A percentile compares a stretch with the other conserved stretches of the same genome.
Conservation (phyloP, 2,888 invertebrate genomes). For the Perizoma affinitatum region DNA sequence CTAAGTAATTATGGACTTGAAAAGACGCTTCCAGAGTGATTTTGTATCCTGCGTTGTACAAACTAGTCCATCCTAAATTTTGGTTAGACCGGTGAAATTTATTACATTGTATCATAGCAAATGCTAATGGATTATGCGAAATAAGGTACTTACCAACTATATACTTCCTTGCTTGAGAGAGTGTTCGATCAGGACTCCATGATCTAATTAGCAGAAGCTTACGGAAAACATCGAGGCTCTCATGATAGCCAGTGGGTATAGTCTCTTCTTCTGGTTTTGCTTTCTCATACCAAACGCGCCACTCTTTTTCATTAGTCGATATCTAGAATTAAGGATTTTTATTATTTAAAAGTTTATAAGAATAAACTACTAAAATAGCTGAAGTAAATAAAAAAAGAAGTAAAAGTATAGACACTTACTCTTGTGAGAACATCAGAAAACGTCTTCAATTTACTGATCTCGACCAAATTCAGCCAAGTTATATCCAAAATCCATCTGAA, state of each 20-base stretch:
- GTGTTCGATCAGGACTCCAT: conserved; percentile 97
- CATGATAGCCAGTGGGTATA: conserved; percentile 95
- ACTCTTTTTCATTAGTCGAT: conserved; percentile 93
- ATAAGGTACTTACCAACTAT: conserved; percentile 87
- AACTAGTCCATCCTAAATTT: no score
- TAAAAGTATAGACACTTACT: conserved; percentile 65
- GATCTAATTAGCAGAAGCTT: conserved; percentile 94
- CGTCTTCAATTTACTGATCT: conserved; percentile 92
- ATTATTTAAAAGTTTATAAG: background rate
- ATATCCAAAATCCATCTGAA: conserved; percentile 98
- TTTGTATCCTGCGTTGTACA: no score
- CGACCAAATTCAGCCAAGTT: conserved; percentile 97
- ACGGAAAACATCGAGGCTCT: conserved; percentile 93
- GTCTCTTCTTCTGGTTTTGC: conserved; percentile 96
- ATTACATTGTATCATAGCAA: background rate
- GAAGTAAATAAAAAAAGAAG: no score
- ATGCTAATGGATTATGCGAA: background rate
- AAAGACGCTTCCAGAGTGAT: no score
- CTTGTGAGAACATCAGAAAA: conserved; percentile 92
- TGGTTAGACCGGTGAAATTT: no score
- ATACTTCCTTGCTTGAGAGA: conserved; percentile 96
- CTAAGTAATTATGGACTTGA: no score
- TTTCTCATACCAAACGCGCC: conserved; percentile 96
- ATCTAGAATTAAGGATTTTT: conserved; percentile 80
- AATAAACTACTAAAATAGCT: no score